Conservation (phyloP, 2,797 vertebrate genomes). For the Gambusia yucatana region DNA sequence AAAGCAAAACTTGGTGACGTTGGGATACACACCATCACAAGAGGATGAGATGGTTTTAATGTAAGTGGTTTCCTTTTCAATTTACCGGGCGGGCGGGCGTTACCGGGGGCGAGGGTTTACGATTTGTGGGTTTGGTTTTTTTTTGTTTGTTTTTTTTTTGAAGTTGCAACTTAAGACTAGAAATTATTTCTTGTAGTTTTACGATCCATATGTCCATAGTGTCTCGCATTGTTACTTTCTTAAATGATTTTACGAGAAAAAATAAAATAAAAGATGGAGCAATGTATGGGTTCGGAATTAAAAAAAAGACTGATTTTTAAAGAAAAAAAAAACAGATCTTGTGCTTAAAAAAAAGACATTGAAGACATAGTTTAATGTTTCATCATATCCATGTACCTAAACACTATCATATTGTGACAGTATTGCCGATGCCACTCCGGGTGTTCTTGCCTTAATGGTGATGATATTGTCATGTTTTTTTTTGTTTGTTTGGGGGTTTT, state of each 20-base stretch:
- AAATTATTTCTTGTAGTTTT: constrained; percentile 85
- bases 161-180: constrained; percentile 82
- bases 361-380: constrained; percentile 83
- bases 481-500: constrained; percentile 21
- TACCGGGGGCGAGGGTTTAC: constrained; percentile 62
- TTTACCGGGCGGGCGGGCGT: constrained; percentile 63
- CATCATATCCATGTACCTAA: constrained; percentile 83
- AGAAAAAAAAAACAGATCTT: constrained; percentile 65
- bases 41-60: constrained; percentile 87
- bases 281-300: constrained; percentile 73
- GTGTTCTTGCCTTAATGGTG: constrained; percentile 99
- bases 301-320: constrained; percentile 73
- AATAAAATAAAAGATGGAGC: constrained; percentile 65
- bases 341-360: constrained; percentile 81
- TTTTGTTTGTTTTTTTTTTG: constrained; percentile 63
- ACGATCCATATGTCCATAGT: constrained; percentile 81
- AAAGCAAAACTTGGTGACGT: constrained; percentile 83
- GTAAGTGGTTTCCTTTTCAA: constrained; percentile 86
- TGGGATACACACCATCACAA: constrained; percentile 84
- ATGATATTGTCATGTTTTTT: constrained; percentile 83
- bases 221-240: constrained; percentile 85
- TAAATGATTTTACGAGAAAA: constrained; percentile 78
- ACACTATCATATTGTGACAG: constrained; percentile 82
- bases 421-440: constrained; percentile 92
- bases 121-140: constrained; percentile 74